phyloP scores from a whole-genome alignment of 2,888 invertebrate species.

The Mesochorus sp. region DNA sequence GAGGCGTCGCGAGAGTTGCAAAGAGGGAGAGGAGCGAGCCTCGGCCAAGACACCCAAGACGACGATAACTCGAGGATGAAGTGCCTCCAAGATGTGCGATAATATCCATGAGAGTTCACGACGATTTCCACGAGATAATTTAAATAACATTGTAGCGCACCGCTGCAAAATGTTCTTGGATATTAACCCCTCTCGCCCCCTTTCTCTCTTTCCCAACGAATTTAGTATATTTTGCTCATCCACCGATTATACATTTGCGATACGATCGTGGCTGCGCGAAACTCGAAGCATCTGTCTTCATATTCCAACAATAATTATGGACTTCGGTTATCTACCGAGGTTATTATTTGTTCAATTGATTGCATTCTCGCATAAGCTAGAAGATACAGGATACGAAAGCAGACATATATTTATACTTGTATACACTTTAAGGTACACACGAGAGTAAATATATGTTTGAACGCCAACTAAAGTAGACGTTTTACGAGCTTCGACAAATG shows the following conservation, averaged over 20 bases:
- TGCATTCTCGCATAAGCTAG: conserved; percentile 13
- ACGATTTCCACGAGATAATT: conserved; percentile 46
- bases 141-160: conserved; percentile 32
- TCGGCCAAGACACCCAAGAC: conserved; percentile 46
- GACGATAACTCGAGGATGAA: conserved; percentile 36
- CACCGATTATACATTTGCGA: not conserved
- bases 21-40: no score
- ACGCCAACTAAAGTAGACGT: no score
- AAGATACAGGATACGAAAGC: not conserved
- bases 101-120: conserved; percentile 42
- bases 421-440: not conserved
- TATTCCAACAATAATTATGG: conserved; percentile 39
- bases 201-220: no score
- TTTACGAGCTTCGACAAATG: no score
- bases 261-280: not conserved
- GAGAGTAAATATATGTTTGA: no score
- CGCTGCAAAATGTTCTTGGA: not conserved
- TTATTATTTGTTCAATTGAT: conserved; percentile 52
- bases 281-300: conserved; percentile 36
- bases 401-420: not conserved
- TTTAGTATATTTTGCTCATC: not conserved
- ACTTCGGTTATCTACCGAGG: conserved; percentile 18
- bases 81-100: conserved; percentile 30
- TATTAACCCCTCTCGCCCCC: not conserved
- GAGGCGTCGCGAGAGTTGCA: conserved; percentile 11